Conservation (phyloP, 2,113 vertebrate genomes). For the Amphiprion percula region DNA sequence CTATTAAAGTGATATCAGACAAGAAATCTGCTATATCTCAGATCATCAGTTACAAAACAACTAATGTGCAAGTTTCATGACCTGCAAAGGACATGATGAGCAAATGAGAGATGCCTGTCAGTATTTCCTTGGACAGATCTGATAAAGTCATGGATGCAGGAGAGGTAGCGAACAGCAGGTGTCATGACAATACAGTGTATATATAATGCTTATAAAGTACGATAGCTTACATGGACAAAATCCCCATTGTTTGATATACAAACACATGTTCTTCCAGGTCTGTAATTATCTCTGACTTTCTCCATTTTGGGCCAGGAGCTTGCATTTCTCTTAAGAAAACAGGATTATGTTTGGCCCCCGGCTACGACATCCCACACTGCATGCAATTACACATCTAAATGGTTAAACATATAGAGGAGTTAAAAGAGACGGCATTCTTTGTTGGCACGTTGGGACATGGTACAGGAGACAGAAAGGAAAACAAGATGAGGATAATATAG, state of each 20-base stretch:
- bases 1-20: not conserved
- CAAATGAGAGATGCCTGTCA: no score
- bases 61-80: no score
- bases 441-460: constrained; percentile 66
- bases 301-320: constrained; percentile 25
- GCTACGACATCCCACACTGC: constrained; percentile 32
- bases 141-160: not conserved
- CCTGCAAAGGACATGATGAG: no score
- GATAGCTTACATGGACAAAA: not conserved
- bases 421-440: constrained; percentile 70
- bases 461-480: constrained; percentile 46
- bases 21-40: not conserved
- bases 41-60: not conserved
- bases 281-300: constrained; percentile 22
- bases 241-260: not conserved
- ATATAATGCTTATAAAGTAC: not conserved
- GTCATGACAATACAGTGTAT: fast-evolving
- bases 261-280: not conserved
- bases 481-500: constrained; percentile 32
- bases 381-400: constrained; percentile 73
- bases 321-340: constrained; percentile 33
- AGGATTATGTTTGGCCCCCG: constrained; percentile 31
- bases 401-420: constrained; percentile 55
- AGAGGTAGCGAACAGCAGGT: not conserved
- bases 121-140: no score